These are phyloP conservation scores for Ochropacha duplaris DNA, from an alignment of 2,888 invertebrate genomes.

Conservation along the genomic window DNA sequence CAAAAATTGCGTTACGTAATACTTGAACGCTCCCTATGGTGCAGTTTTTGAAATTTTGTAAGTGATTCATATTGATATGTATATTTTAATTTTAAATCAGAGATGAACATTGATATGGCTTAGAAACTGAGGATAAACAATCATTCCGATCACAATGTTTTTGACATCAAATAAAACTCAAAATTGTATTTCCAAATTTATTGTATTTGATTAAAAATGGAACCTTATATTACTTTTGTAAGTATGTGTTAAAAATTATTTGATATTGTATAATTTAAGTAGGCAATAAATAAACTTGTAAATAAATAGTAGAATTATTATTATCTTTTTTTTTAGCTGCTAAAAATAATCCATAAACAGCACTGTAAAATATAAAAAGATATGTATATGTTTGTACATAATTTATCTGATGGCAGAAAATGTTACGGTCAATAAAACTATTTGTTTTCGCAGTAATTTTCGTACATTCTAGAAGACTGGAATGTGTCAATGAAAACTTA, in stretches of 20 bases:
- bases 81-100: too few species aligned
- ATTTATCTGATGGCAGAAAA: not conserved
- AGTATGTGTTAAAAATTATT: not conserved
- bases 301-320: conserved; percentile 1
- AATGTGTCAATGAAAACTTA: not conserved
- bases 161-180: not conserved
- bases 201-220: not conserved
- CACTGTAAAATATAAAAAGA: not conserved
- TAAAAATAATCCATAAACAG: not conserved
- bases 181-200: not conserved
- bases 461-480: too few species aligned
- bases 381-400: not conserved
- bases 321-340: not conserved
- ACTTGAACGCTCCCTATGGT: too few species aligned
- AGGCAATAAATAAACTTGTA: conserved; percentile 26
- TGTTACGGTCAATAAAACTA: not conserved
- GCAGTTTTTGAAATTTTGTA: too few species aligned
- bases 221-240: not conserved
- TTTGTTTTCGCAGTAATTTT: not conserved
- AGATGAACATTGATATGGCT: too few species aligned
- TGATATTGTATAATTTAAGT: conserved; percentile 12
- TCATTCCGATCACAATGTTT: not conserved
- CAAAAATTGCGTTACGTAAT: too few species aligned
- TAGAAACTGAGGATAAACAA: not conserved
- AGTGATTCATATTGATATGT: too few species aligned